Percentiles rank a stretch among this genome's conserved stretches.
Conservation (phyloP, 2,888 invertebrate genomes). For the Leptopilina myrica region DNA sequence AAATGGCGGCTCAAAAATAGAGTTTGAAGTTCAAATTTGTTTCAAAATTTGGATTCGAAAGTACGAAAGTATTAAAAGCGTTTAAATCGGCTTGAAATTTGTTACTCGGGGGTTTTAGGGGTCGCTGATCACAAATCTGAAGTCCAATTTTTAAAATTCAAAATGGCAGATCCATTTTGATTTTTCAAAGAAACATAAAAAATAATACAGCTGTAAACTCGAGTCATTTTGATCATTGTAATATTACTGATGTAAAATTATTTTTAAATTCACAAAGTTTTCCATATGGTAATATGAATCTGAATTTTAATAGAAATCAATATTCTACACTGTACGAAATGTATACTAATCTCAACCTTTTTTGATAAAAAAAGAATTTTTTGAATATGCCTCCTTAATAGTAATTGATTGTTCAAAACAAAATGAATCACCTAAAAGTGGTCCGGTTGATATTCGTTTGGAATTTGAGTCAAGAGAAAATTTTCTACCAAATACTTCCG, state of each 20-base stretch:
- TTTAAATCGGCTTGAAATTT: too few relatives aligned
- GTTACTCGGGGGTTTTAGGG: too few relatives aligned
- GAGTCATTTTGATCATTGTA: neutral
- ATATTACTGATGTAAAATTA: slow-evolving; percentile 64
- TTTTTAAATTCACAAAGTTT: slow-evolving; percentile 67
- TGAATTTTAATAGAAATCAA: slow-evolving; percentile 48
- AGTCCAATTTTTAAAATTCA: too few relatives aligned
- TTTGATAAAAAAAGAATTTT: slow-evolving; percentile 33
- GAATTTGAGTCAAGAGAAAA: neutral
- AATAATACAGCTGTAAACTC: slow-evolving; percentile 56
- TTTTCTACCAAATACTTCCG: neutral
- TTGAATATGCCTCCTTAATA: slow-evolving; percentile 18
- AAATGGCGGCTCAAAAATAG: too few relatives aligned
- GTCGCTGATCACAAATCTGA: too few relatives aligned
- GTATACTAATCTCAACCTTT: slow-evolving; percentile 48
- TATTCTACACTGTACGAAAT: slow-evolving; percentile 61
- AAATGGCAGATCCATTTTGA: too few relatives aligned
- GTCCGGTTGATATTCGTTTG: too few relatives aligned
- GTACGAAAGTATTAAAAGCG: too few relatives aligned
- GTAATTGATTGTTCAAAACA: too few relatives aligned
- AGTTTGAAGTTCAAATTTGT: too few relatives aligned
- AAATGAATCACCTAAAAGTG: too few relatives aligned
- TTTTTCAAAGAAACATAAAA: slow-evolving; percentile 53
- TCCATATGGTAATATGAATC: slow-evolving; percentile 64
- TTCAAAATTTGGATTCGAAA: too few relatives aligned